A percentile compares a stretch with the other conserved stretches of the same genome.
Conservation (phyloP, 2,113 vertebrate genomes). For the Bufo gargarizans region DNA sequence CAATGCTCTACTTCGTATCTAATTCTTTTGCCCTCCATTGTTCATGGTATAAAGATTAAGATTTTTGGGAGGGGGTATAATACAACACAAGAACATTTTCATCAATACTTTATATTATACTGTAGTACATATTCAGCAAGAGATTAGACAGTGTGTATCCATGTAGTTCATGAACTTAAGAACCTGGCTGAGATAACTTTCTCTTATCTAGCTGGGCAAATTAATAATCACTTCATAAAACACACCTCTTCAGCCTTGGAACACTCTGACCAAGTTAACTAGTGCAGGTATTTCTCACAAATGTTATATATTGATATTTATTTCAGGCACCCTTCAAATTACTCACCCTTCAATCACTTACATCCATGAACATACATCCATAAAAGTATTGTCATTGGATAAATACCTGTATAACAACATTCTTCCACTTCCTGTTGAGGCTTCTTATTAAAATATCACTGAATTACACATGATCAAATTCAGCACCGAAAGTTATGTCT, state of each 20-base stretch:
- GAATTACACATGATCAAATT: not conserved
- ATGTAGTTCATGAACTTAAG: conserved; percentile 12
- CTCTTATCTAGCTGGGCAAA: conserved; percentile 10
- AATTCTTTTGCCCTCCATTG: too few relatives aligned
- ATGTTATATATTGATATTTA: conserved; percentile 19
- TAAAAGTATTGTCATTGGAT: not conserved
- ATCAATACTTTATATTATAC: too few relatives aligned
- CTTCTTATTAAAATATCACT: not conserved
- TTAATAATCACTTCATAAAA: conserved; percentile 31
- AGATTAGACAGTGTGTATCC: not conserved
- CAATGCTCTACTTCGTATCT: too few relatives aligned
- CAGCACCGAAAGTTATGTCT: too few relatives aligned
- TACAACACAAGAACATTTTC: too few relatives aligned
- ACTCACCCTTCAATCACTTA: not conserved
- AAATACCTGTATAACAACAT: not conserved
- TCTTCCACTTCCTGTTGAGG: not conserved
- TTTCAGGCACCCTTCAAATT: not conserved
- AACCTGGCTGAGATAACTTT: conserved; percentile 2
- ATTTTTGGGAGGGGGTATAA: too few relatives aligned
- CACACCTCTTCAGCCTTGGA: conserved; percentile 33
- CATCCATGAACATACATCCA: not conserved
- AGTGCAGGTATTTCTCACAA: not conserved
- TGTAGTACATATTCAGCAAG: not conserved
- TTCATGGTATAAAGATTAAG: too few relatives aligned
- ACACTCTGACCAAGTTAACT: not conserved